Percentiles rank a stretch among this genome's conserved stretches.
phyloP scores from a whole-genome alignment of 2,797 vertebrate genomes.

The Denticeps clupeoides region DNA sequence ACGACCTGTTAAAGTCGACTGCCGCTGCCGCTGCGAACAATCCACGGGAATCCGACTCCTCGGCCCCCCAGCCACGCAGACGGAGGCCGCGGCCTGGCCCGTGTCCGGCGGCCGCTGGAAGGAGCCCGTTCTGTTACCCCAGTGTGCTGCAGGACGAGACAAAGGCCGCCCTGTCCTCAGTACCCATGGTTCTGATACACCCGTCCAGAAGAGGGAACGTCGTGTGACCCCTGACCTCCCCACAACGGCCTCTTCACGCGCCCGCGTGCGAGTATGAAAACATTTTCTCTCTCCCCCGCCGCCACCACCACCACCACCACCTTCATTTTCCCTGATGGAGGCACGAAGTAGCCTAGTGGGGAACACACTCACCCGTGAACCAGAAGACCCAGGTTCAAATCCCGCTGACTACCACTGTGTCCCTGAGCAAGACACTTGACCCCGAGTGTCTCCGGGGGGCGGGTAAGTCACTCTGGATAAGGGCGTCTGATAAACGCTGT shows the following conservation, averaged over 20 bases:
- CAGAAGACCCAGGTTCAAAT: too few relatives aligned
- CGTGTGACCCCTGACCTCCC: conserved; percentile 48
- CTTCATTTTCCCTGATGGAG: conserved; percentile 4
- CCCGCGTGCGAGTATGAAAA: conserved; percentile 6
- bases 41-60: conserved; percentile 34
- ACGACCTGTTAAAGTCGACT: neutral
- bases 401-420: too few relatives aligned
- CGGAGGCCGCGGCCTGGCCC: conserved; percentile 58
- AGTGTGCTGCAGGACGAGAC: conserved; percentile 39
- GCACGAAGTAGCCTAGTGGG: too few relatives aligned
- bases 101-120: conserved; percentile 31
- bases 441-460: too few relatives aligned
- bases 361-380: too few relatives aligned
- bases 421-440: too few relatives aligned
- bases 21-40: conserved; percentile 20
- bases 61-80: too few relatives aligned
- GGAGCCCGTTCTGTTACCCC: conserved; percentile 31
- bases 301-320: too few relatives aligned
- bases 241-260: conserved; percentile 37
- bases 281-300: too few relatives aligned
- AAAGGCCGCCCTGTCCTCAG: conserved; percentile 50
- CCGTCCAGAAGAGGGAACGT: conserved; percentile 47
- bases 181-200: conserved; percentile 44
- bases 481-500: too few relatives aligned
- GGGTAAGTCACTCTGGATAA: too few relatives aligned